These are phyloP conservation scores for Meda fulgida DNA, from an alignment of 2,797 vertebrate species.

Conservation along the genomic window DNA sequence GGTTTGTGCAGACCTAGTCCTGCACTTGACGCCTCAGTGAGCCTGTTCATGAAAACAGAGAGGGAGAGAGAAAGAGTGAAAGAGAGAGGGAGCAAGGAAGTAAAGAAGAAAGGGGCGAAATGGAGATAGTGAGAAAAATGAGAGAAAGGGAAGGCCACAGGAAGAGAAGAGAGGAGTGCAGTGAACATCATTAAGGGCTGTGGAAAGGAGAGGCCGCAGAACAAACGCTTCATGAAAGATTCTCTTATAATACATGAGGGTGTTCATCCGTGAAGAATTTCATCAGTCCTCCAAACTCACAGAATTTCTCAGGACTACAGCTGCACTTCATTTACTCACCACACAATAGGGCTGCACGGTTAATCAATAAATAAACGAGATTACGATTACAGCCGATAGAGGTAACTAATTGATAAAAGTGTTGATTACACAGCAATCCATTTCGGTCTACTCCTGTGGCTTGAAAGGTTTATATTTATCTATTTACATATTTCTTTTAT, in stretches of 20 bases:
- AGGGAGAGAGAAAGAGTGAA: neutral
- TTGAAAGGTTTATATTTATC: neutral
- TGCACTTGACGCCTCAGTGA: slow-evolving; percentile 37
- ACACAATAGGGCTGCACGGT: neutral
- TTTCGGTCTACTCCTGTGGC: neutral
- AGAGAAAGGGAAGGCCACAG: slow-evolving; percentile 30
- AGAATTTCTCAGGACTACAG: slow-evolving; percentile 20
- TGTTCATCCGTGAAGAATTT: slow-evolving; percentile 77
- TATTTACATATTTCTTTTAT: neutral
- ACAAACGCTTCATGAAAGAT: slow-evolving; percentile 77
- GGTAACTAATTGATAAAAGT: neutral
- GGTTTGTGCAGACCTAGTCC: slow-evolving; percentile 37
- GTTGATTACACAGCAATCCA: neutral
- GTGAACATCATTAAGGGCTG: slow-evolving; percentile 56
- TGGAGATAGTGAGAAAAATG: slow-evolving; percentile 22
- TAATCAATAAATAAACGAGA: slow-evolving; percentile 1
- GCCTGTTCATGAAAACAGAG: slow-evolving; percentile 36
- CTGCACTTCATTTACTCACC: slow-evolving; percentile 18
- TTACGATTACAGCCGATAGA: neutral
- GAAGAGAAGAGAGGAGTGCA: slow-evolving; percentile 27
- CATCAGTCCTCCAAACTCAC: slow-evolving; percentile 76
- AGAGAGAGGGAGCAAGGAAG: slow-evolving; percentile 18
- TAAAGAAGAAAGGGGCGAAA: slow-evolving; percentile 24
- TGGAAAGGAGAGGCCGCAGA: slow-evolving; percentile 72
- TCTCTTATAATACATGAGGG: slow-evolving; percentile 75